A percentile compares a stretch with the other conserved stretches of the same genome.
phyloP scores from a whole-genome alignment of 1,140 invertebrate species.

The Scaptomyza hsui region DNA sequence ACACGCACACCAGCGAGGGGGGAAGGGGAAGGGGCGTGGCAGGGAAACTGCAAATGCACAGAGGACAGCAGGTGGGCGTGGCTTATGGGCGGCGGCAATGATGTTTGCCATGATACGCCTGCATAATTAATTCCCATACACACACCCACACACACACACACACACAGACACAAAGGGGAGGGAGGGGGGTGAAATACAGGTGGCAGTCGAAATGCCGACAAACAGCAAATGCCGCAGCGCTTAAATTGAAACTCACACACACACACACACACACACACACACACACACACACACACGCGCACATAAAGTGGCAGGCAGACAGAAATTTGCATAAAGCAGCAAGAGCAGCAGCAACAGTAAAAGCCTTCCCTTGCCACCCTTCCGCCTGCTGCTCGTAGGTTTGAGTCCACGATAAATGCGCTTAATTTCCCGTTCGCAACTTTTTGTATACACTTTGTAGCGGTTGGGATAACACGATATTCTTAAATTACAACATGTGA shows the following conservation, averaged over 20 bases:
- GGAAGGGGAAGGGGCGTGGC: not conserved
- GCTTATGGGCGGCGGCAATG: conserved; percentile 22
- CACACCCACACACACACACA: too few relatives aligned
- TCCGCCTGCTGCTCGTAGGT: conserved; percentile 1
- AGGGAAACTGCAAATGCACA: too few relatives aligned
- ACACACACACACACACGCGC: conserved; percentile 1
- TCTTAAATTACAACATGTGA: too few relatives aligned
- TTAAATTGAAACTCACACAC: conserved; percentile 61
- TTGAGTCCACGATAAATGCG: conserved; percentile 62
- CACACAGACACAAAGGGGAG: not conserved
- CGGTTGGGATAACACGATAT: not conserved
- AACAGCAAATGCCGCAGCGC: conserved; percentile 67
- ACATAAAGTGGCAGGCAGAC: conserved; percentile 7
- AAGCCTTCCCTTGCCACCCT: not conserved
- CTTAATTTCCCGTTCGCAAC: conserved; percentile 75
- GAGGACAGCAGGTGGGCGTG: conserved; percentile 4
- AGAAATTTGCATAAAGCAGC: conserved; percentile 60
- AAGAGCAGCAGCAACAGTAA: not conserved
- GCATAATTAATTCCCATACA: conserved; percentile 74
- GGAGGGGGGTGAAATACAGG: conserved; percentile 35
- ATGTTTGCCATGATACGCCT: conserved; percentile 77
- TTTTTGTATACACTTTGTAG: conserved; percentile 22
- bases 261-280: conserved; percentile 12
- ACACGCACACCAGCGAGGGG: conserved; percentile 39
- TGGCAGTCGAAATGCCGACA: conserved; percentile 65